A percentile compares a stretch with the other conserved stretches of the same genome.
phyloP scores from a whole-genome alignment of 1,140 invertebrate genomes.

The Drosophila chauvacae region DNA sequence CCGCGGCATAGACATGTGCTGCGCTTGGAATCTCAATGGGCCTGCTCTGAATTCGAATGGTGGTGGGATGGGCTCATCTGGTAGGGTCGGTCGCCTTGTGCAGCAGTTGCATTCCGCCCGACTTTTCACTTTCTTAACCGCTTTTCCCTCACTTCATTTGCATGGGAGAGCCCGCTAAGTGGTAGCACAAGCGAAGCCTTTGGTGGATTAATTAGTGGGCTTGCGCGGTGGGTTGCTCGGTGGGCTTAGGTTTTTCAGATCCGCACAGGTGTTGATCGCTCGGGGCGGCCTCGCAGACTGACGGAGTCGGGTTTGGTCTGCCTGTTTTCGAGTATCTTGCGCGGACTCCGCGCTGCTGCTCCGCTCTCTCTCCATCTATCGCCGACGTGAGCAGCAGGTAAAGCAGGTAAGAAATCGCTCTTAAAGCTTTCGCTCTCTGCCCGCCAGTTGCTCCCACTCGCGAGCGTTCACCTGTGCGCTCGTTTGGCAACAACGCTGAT shows the following conservation, averaged over 20 bases:
- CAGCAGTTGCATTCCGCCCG: constrained; percentile 40
- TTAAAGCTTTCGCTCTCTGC: constrained; percentile 42
- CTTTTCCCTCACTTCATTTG: constrained; percentile 41
- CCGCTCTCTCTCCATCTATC: constrained; percentile 12
- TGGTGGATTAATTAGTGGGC: constrained; percentile 10
- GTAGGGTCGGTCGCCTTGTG: constrained; percentile 17
- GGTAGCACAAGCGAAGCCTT: constrained; percentile 19
- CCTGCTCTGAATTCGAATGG: constrained; percentile 7
- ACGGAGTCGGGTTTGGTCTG: constrained; percentile 31
- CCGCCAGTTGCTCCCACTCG: constrained; percentile 19
- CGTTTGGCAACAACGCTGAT: constrained; percentile 53
- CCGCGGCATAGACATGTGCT: constrained; percentile 38
- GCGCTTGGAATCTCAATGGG: constrained; percentile 43
- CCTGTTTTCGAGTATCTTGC: constrained; percentile 36
- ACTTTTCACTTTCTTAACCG: constrained; percentile 34
- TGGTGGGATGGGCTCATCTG: constrained; percentile 42
- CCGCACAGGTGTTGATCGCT: constrained; percentile 39
- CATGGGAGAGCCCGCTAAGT: constrained; percentile 21
- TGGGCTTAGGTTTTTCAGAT: not conserved
- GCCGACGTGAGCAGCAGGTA: constrained; percentile 70
- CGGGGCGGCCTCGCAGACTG: constrained; percentile 68
- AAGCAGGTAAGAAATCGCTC: constrained; percentile 53
- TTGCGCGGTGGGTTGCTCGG: constrained; percentile 1
- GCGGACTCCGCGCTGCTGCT: constrained; percentile 21
- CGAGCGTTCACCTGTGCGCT: constrained; percentile 65